These are phyloP conservation scores for Gambusia yucatana DNA, from an alignment of 2,797 vertebrate genomes.

Conservation along the genomic window DNA sequence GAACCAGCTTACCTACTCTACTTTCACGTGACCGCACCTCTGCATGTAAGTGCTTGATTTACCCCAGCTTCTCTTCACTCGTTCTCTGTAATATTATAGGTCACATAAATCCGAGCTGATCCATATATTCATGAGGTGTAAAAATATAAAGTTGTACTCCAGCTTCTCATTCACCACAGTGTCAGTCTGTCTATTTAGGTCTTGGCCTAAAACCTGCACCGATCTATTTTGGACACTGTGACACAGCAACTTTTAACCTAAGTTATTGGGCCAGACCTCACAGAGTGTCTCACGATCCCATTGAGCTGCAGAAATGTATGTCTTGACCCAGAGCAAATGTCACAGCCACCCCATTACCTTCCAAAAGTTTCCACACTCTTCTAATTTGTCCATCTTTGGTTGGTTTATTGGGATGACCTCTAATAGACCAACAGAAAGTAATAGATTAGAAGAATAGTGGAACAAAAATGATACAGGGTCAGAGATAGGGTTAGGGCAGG, in stretches of 20 bases:
- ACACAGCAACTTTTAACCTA: not conserved
- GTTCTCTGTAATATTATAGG: not conserved
- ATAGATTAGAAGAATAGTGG: not conserved
- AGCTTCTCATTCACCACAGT: not conserved
- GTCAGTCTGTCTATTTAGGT: not conserved
- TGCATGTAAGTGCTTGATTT: not conserved
- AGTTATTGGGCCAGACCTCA: not conserved
- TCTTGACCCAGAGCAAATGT: not conserved
- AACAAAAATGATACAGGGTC: not conserved
- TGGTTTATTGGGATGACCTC: not conserved
- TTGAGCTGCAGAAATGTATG: not conserved
- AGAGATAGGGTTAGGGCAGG: not conserved
- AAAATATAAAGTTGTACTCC: not conserved
- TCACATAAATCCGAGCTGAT: not conserved
- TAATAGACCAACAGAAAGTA: not conserved
- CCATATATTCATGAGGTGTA: not conserved
- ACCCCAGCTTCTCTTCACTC: not conserved
- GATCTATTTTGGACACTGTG: constrained; percentile 10
- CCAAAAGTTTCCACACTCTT: not conserved
- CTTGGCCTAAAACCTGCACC: not conserved
- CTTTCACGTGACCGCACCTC: not conserved
- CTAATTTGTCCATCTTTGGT: not conserved
- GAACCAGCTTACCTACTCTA: constrained; percentile 1
- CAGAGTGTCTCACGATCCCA: not conserved
- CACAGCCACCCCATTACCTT: not conserved